Evolutionary conservation across 2,113 vertebrate species (phyloP), one percentile per base, ranked within the genome.

Genomic region (Dasyornis broadbenti): DNA sequence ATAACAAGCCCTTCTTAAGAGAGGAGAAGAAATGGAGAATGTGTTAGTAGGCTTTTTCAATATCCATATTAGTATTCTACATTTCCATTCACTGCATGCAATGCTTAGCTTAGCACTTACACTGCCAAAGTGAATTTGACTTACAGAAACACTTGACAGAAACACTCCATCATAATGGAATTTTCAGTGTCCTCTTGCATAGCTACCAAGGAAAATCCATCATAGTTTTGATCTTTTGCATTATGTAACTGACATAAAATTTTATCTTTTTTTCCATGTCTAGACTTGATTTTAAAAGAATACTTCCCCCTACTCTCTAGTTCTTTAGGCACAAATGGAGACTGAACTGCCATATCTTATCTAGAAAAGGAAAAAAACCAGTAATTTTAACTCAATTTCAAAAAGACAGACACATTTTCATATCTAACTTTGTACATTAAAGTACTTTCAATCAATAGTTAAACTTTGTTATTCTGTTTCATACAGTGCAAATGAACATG

Each of bases 281-380:
- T 89, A 80, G 86, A 82, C 64, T 69, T 80, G 57, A 75, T 92
- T 96, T 96, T 94, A 89, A 90, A 86, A 90, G 72, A 90, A 70
- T 61, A 89, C 50, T 56, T 76, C 33, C 24, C 49, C 15, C 37
- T 21, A 31, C 54, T 35, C 79, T 80, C 65, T 70, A 82, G 52
- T 72, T 90, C 56, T 76, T 75, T 31, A 81, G 30, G 40, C 17
- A n/a, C 20, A 77, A 90, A 50, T 37, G 33, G 66, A 85, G 56
- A 76, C 66, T 77, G 35, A 82, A 44, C 20, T 89, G 49, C 54
- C 27, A 7, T 57, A 69, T 77, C 61, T 84, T 82, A 75, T 69
- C 84, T 82, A 80, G 13, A 92, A 59, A 21, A 65, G 8, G 63
- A 39, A 82, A 85, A 84, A 10, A 1, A 1, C 10, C 45, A 72